Base-by-base conservation (phyloP, 1,140 invertebrate species). In the Drosophila pachea region DNA sequence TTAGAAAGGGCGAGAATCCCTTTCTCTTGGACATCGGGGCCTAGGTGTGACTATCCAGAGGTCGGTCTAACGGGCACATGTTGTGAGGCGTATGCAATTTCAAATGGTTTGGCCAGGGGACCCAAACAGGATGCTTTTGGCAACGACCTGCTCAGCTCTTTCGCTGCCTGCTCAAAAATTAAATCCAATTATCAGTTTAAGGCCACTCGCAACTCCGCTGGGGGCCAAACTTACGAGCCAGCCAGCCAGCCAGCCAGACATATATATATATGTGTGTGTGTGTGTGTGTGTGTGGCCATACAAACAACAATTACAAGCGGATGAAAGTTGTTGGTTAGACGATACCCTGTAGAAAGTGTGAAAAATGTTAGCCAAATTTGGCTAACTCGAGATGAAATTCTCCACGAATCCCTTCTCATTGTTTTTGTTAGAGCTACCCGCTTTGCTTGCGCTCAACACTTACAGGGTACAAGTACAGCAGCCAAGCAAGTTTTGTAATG, bases 101-200 rank as follows among this genome's bases (percentile, higher is more conserved):
- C 76, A 74, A 82, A 74, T 59, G 71, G 60, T 63, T 66, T 75
- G 58, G 63, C 56, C n/a, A 22, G 43, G 58, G 65, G 52, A 14
- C 11, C 12, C 12, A 14, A 43, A 7, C 40, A 43, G 40, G 40
- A 14, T 43, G 40, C 14, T 43, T 43, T n/a, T 14, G 42, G 22
- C 22, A 22, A 22, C 47, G 53, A 53, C 54, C 56, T 60, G 12
- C 40, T 43, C 40, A 43, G 40, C 40, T 43, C n/a, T 14, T 43
- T 22, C 22, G 6, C 12, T 45, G 69, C 55, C 74, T 86, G 74
- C 76, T 86, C 81, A 86, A 86, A 86, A 86, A 86, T 86, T 86
- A 86, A 86, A 86, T 86, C 81, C 82, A 86, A 86, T 86, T 86
- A 86, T 86, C 81, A 86, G 81, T 86, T 81, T 77, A 86, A 86